Evolutionary conservation across 2,888 invertebrate genomes (phyloP), one percentile per base, ranked within the genome.

Genomic region (Diaprepes abbreviatus): DNA sequence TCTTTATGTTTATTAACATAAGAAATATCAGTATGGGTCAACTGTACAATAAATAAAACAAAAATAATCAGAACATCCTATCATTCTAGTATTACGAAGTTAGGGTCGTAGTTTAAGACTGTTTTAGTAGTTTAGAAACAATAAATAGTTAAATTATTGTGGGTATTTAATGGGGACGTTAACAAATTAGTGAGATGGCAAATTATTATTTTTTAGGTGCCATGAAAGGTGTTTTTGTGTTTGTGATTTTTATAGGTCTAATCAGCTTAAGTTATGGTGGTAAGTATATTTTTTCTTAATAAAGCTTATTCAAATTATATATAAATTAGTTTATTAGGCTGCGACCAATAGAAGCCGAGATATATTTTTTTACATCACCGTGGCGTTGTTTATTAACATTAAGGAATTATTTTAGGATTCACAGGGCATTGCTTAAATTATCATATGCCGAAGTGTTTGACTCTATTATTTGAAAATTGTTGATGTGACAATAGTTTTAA

Each of bases 1-100:
- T 45, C 45, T 45, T 45, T 5, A 6, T 45, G 19, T 43, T 19
- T 21, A 24, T 45, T 45, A 45, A n/a, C 24, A 45, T 43, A 43
- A 43, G 45, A 45, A 45, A 21, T 45, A 75, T 75, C 74, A 73
- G 72, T 67, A 77, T 75, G 75, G 75, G 75, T 74, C 74, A 77
- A 66, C 74, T 24, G 45, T 45, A 43, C 43, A 45, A 69, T 62
- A 73, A 65, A 58, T 58, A 58, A 55, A 55, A 35, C 28, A 28
- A 24, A 14, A 58, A 35, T 35, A 24, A 33, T 35, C 14, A 38
- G 35, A 40, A 57, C 28, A 16, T 19, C 28, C 43, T 40, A 43
- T 28, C 28, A 40, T 43, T 38, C 36, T 14, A 14, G 43, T 43
- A 6, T 43, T 43, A 1, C 16, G 9, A 43, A 21, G 19, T 21